Base-by-base conservation (phyloP, 2,888 invertebrate genomes). In the Frankliniella intonsa region DNA sequence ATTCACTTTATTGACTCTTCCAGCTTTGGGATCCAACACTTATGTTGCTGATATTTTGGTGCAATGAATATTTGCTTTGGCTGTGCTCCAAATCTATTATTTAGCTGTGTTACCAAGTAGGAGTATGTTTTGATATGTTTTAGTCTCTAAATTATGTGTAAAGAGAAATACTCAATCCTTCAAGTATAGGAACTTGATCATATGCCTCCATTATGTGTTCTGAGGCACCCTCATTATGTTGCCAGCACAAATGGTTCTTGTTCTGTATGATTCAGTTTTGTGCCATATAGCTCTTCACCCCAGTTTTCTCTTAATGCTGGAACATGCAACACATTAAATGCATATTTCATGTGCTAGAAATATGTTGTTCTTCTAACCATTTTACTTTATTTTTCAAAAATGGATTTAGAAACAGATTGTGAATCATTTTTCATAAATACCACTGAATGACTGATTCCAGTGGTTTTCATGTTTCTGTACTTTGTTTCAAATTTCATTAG, bases 61-160 rank as follows among this genome's bases (percentile, higher is more conserved):
- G 69, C 69, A 25, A 76, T 76, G 69, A 76, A 25, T 76, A 25
- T 76, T 76, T 76, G 69, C 69, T 76, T 76, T 76, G 69, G 69
- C 69, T 76, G 69, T 76, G 69, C 25, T 76, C 69, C 69, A 76
- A 76, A 76, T 22, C 69, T 76, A 76, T 25, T 76, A 22, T 69
- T 76, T 76, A 76, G 22, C 25, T 76, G 69, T 76, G 69, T 76
- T 76, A 76, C 69, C 69, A 76, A 25, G 25, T 76, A 76, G 25
- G 25, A 22, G 8, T 76, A 25, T 76, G 25, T 25, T 76, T 76
- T 76, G 69, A 76, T 76, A 62, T n/a, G n/a, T 62, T n/a, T 10
- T 62, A 62, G 62, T 62, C 62, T 62, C 62, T n/a, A 62, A 62
- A 62, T 62, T 62, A 10, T 62, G 38, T 38, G 19, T 62, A 62